phyloP scores from a whole-genome alignment of 2,113 vertebrate genomes.

The Canis aureus region DNA sequence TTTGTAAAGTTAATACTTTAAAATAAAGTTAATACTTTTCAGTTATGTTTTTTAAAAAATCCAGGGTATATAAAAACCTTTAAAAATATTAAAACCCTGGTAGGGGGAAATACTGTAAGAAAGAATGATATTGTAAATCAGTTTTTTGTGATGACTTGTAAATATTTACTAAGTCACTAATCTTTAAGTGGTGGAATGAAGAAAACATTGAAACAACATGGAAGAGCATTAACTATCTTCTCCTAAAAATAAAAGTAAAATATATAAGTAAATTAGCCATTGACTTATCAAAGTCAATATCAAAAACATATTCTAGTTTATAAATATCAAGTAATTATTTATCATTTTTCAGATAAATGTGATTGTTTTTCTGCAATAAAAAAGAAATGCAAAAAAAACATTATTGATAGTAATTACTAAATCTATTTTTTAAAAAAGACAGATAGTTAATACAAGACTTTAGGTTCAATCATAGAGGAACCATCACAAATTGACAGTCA shows the following conservation, averaged over 20 bases:
- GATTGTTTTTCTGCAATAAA: neutral
- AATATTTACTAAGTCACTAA: constrained; percentile 17
- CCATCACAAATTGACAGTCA: neutral
- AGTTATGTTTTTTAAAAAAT: neutral
- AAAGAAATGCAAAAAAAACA: neutral
- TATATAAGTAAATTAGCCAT: neutral
- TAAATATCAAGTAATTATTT: neutral
- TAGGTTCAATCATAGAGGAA: neutral
- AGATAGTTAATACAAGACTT: neutral
- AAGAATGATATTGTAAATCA: constrained; percentile 46
- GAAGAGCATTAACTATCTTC: neutral
- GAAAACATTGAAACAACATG: neutral
- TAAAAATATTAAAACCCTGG: neutral
- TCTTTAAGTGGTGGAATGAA: neutral
- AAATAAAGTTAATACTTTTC: constrained; percentile 21
- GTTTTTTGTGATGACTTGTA: neutral
- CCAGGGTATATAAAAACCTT: neutral
- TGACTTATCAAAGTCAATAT: neutral
- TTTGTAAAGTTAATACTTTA: neutral
- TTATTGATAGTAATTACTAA: neutral
- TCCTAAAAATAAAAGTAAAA: neutral
- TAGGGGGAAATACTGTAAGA: neutral
- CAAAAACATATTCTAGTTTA: neutral
- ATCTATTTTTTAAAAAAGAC: neutral
- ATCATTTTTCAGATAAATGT: constrained; percentile 2